Base-by-base conservation (phyloP, 23 tunicate species). In the Phallusia fumigata region DNA sequence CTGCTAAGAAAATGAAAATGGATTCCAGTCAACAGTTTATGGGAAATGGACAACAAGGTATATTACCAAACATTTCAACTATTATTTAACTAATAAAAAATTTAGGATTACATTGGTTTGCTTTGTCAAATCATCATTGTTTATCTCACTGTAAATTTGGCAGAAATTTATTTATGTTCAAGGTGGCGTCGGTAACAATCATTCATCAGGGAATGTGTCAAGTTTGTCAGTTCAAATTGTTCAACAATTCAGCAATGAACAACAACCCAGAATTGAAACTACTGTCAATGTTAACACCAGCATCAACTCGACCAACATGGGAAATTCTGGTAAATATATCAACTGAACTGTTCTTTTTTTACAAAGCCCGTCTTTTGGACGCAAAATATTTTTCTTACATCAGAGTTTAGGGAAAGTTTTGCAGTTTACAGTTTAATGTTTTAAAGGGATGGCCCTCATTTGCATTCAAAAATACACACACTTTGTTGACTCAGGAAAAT, bases 201-300 rank as follows among this genome's bases (percentile, higher is more conserved):
- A 30, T 19, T 74, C 44, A 33, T 19, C 40, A 3, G 84, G 77
- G 0, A 81, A 81, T 34, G 84, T 65, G 21, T 65, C 77, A 12
- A 77, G 80, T 40, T 28, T 79, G 21, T 53, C 72, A 2, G 77
- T 81, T 11, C 84, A 81, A n/a, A 81, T 81, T 34, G 84, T 81
- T 26, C 84, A 81, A 22, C 84, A 81, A 18, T 32, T 81, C 34
- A 79, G 52, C 30, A 40, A 10, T 10, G 83, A 79, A 30, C 49
- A 77, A 33, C 91, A 87, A 47, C 51, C 52, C 11, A 36, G 86
- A 35, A 81, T 87, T 34, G 84, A 87, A 87, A 87, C 91, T 18
- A 87, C 91, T 18, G 91, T 87, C 49, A 87, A 87, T 65, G 86
- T 87, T 33, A 87, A 87, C 86, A 82, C 91, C 31, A 85, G 88